Evolutionary conservation across 2,888 invertebrate genomes (phyloP), one percentile per base, ranked within the genome.

Genomic region (Trissonchulus latispiculum): DNA sequence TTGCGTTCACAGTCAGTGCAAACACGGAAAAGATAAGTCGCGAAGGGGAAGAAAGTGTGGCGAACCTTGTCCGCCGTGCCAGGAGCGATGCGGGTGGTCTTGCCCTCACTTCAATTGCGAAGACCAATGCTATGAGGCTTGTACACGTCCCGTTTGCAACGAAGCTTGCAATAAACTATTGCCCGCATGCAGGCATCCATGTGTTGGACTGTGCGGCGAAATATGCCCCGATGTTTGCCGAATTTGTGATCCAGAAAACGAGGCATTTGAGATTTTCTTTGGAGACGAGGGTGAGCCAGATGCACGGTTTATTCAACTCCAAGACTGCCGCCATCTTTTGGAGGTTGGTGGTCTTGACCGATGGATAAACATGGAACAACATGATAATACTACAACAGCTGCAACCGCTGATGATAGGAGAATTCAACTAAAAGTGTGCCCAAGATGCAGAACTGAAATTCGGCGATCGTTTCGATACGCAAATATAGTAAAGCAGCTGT

Each of bases 141-240:
- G 85, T 75, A 78, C 83, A 67, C 78, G 84, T 35, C 77, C 75
- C 2, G 78, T 79, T 0, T 85, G 85, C 72, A 73, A 81, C 61
- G 77, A 79, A 68, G 81, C 83, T 1, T 84, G 86, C 76, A 70
- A 23, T 18, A 80, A 80, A 75, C 74, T 37, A 2, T 78, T 84
- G 1, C 70, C 77, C 59, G 90, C 90, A 83, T 84, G 85, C 23
- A 77, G 75, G 3, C 69, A 68, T 68, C 80, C 80, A n/a, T 89
- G 90, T 83, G 86, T 88, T 80, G 90, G 90, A 23, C 86, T 89
- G 71, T 90, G 90, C 84, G 89, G 89, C n/a, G 90, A 90, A 82
- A 85, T 85, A 15, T 90, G 90, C 81, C 89, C 89, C 28, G 82
- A 82, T 37, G 78, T 87, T 71, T 90, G 90, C 83, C 82, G 85